Conservation (phyloP, 2,888 invertebrate species). For the Drosophila borealis region DNA sequence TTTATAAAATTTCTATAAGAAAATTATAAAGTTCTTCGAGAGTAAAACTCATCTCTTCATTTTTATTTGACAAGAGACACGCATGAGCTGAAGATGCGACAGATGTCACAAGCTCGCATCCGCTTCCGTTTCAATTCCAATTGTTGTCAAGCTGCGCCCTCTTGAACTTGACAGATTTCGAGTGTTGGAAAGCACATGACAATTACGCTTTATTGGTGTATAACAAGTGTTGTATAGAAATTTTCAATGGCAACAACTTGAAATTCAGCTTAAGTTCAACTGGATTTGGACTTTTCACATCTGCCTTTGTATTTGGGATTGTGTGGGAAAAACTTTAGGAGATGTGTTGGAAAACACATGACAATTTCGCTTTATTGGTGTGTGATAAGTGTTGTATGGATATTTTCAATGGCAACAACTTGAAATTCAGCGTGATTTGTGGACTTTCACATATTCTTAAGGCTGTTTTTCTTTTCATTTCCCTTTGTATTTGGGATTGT, state of each 20-base stretch:
- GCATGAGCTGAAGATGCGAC: background rate
- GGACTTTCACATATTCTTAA: no score
- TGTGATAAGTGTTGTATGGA: conserved; percentile 8
- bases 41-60: no score
- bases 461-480: background rate
- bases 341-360: no score
- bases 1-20: no score
- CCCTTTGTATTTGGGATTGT: background rate
- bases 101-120: conserved; percentile 39
- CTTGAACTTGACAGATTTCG: conserved; percentile 53
- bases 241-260: no score
- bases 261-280: no score
- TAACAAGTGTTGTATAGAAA: conserved; percentile 3
- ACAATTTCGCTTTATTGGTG: conserved; percentile 6
- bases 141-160: conserved; percentile 36
- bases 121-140: conserved; percentile 15
- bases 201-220: conserved; percentile 9
- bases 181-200: conserved; percentile 43
- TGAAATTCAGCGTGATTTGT: no score
- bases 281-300: no score
- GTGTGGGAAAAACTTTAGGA: no score
- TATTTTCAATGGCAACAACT: conserved; percentile 11
- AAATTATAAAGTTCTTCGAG: no score
- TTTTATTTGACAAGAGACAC: conserved; percentile 1
- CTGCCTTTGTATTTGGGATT: no score